Base-by-base conservation (phyloP, 1,140 invertebrate genomes). In the Ostrea denselamellosa region DNA sequence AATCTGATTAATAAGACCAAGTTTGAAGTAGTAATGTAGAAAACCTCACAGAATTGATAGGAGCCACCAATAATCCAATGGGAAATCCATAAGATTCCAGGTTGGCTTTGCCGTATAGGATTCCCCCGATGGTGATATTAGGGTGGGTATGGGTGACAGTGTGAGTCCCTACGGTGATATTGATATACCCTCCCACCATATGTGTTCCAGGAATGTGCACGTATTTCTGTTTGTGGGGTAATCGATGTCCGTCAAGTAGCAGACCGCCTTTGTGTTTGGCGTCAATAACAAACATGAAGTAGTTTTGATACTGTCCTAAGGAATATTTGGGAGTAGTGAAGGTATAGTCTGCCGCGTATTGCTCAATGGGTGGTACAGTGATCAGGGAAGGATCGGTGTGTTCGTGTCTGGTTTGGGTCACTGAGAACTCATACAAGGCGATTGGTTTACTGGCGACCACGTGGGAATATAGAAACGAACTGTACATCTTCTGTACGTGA, bases 261-360 rank as follows among this genome's bases (percentile, higher is more conserved):
- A 88, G 83, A 53, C 87, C 87, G 3, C 44, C 25, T 19, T 81
- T 85, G 9, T 89, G 56, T 17, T 19, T 85, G 19, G 52, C n/a
- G 5, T 77, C 25, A 8, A 85, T 22, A 2, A 89, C 56, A 83
- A 89, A 85, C 86, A 89, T 87, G n/a, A 89, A 87, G 56, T 83
- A 87, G 54, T 89, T 89, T 19, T 34, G 85, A 51, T 89, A 89
- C 44, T 54, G 52, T 17, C 89, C 89, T 52, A 25, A 8, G 12
- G 86, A 82, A 83, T 87, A 86, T 25, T 87, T 34, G 8, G 89
- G 89, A 19, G 89, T 89, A 14, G 89, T 81, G 28, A 89, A 89
- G 0, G 85, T 86, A 25, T 89, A 89, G 51, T 86, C 62, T 12
- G 89, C 34, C 3, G 84, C 56, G 71, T 89, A 87, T 19, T 87